Conservation (phyloP, 2,888 invertebrate genomes). For the Drosophila neoperkinsi region DNA sequence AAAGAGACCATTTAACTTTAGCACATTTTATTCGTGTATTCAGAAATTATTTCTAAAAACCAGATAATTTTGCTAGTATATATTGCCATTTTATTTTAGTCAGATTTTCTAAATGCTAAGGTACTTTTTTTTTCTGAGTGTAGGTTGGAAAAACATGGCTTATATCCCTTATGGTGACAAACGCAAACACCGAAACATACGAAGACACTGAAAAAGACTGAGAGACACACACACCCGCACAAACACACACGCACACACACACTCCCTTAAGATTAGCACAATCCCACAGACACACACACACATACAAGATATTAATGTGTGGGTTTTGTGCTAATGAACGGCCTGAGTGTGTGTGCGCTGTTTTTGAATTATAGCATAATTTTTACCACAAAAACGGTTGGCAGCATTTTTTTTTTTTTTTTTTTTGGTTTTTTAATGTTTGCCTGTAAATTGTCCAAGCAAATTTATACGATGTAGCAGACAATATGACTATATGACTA, state of each 20-base stretch:
- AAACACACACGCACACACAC: constrained; percentile 20
- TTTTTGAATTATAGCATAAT: constrained; percentile 79
- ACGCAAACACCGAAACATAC: constrained; percentile 49
- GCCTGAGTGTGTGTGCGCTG: constrained; percentile 47
- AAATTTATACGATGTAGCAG: constrained; percentile 30
- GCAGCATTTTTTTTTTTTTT: constrained; percentile 18
- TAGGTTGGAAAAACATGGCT: constrained; percentile 58
- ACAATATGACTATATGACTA: constrained; percentile 8
- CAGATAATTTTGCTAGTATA: neutral
- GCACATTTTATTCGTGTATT: neutral
- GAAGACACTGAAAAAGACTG: constrained; percentile 20
- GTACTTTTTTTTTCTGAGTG: neutral
- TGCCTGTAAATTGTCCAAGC: constrained; percentile 64
- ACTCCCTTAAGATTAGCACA: constrained; percentile 55
- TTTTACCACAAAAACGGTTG: constrained; percentile 65
- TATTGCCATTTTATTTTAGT: neutral
- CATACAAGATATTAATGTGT: constrained; percentile 68
- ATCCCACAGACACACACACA: constrained; percentile 23
- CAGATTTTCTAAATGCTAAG: neutral
- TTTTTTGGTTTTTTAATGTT: constrained; percentile 33
- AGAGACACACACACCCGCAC: constrained; percentile 12
- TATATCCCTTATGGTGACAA: constrained; percentile 64
- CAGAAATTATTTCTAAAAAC: neutral
- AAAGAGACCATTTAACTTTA: neutral
- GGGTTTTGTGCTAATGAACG: constrained; percentile 77